Percentiles rank a stretch among this genome's conserved stretches.
These are phyloP conservation scores for Drosophila takahashii DNA, from an alignment of 1,140 invertebrate genomes.

Conservation along the genomic window DNA sequence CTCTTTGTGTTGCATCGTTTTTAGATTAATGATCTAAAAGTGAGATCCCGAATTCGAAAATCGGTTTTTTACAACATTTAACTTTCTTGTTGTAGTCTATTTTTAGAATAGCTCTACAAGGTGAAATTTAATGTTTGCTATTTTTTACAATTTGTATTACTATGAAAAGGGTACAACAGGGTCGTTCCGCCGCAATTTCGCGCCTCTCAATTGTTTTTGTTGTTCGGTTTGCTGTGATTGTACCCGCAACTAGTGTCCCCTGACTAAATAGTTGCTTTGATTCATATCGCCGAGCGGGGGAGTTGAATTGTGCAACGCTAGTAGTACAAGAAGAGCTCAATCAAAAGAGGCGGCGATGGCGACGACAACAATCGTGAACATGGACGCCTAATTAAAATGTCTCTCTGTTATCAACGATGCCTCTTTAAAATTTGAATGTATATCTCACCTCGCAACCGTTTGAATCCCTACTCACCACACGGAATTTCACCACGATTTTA, in stretches of 20 bases:
- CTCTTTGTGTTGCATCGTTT: not conserved
- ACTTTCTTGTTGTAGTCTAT: no score
- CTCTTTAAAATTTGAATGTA: not conserved
- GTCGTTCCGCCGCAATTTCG: not conserved
- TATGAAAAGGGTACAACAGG: not conserved
- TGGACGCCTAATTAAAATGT: constrained; percentile 51
- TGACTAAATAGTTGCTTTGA: constrained; percentile 50
- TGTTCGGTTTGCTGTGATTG: not conserved
- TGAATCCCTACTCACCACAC: not conserved
- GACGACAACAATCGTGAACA: constrained; percentile 41
- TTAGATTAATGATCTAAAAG: not conserved
- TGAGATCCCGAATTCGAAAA: no score
- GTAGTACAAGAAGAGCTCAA: constrained; percentile 51
- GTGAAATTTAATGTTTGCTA: not conserved
- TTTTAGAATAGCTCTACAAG: no score
- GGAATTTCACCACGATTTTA: not conserved
- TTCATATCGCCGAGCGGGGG: constrained; percentile 28
- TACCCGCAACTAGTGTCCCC: constrained; percentile 6
- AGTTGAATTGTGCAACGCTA: constrained; percentile 41
- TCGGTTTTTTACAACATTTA: no score
- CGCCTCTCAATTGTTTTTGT: constrained; percentile 1
- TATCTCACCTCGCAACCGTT: not conserved
- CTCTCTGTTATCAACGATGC: constrained; percentile 18
- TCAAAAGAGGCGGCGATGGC: constrained; percentile 32
- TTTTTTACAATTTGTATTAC: not conserved